Evolutionary conservation across 2,888 invertebrate species (phyloP), one percentile per base, ranked within the genome.

Genomic region (Brachyptera putata): DNA sequence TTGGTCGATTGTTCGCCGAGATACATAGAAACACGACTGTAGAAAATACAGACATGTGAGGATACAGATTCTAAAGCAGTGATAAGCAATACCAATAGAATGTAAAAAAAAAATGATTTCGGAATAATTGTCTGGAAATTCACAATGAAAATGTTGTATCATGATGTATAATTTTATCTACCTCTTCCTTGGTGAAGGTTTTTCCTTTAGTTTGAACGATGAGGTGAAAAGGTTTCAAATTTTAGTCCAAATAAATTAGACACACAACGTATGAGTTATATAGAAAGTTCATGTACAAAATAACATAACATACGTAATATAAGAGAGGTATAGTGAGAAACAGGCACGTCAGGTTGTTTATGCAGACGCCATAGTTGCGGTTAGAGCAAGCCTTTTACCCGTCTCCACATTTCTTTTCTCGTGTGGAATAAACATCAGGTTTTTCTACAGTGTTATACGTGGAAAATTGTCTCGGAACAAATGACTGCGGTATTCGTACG

Each of bases 41-140:
- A n/a, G n/a, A n/a, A n/a, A n/a, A n/a, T n/a, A n/a, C n/a, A n/a
- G n/a, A n/a, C n/a, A n/a, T n/a, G n/a, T n/a, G n/a, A 7, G 14
- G 41, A 41, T 41, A 41, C 13, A n/a, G n/a, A 37, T 37, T 37
- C 13, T 41, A 41, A 41, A 18, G 41, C 41, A 21, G 18, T 41
- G 41, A 41, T 21, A 41, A 41, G 18, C 5, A 21, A 41, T 18
- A 18, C 41, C 21, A 16, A 21, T 41, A 41, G 41, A 7, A 41
- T 16, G 21, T 41, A 4, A 18, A 21, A 41, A 41, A 41, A 41
- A 41, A 41, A 41, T 14, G 41, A 39, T 41, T 18, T 18, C 21
- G 13, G 3, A 41, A 41, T 41, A 41, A 41, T 41, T 41, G 41
- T 41, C 41, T 41, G 41, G 41, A 41, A 41, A 21, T 41, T 41